Evolutionary conservation across 2,797 vertebrate genomes (phyloP), one percentile per base, ranked within the genome.

Genomic region (Pelobates cultripes): DNA sequence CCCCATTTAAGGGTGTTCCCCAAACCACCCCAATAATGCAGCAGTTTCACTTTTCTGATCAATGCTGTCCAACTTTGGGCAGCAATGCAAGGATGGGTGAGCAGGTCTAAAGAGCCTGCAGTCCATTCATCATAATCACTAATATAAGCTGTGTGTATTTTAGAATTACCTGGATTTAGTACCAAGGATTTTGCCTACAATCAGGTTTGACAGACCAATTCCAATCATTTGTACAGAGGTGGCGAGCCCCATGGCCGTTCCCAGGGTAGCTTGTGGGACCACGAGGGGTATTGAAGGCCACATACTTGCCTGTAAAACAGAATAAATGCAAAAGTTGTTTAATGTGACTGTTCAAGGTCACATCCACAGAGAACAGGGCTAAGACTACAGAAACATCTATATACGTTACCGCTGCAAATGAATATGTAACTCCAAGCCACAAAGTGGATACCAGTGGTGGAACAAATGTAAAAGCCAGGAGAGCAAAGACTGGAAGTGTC

Each of bases 251-350:
- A 93, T 95, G 2, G 92, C 95, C 4, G 94, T 96, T 41, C 95
- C 95, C 57, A 95, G 79, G 1, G 93, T 95, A 0, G 92, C 94
- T 71, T 94, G 94, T 60, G 95, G 93, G 4, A 96, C 95, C 45
- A 96, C 93, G 0, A 96, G 93, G 0, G 93, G 94, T 63, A 95
- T 94, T 0, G 95, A 95, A 0, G 94, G 94, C 95, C 96, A 96
- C 94, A 95, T 95, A 72, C 94, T 95, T 0, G 94, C 89, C 94
- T 96, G 89, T 40, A 77, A 51, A 70, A 28, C 4, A 73, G 12
- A 75, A 53, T 3, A 15, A 40, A 43, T n/a, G 28, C 17, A 63
- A 9, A 72, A 9, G 41, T 75, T 63, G 15, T 2, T 9, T 61
- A 14, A 10, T 57, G 41, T 4, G 5, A 51, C 47, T 10, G 10